Evolutionary conservation across 1,140 invertebrate genomes (phyloP), one percentile per base, ranked within the genome.

Genomic region (Gonioctena quinquepunctata): DNA sequence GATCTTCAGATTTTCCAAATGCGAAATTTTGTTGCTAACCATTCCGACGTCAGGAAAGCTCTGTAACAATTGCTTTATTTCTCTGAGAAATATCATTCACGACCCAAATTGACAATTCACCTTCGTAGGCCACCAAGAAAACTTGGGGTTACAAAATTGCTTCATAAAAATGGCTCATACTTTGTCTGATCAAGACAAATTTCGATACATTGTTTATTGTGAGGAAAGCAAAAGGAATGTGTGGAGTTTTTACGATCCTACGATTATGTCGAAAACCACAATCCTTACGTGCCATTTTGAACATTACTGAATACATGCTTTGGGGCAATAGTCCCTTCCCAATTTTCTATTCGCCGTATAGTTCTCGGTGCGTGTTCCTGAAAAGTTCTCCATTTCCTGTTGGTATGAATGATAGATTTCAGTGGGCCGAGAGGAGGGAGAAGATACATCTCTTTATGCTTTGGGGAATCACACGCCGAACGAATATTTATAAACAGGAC

Each of bases 181-280:
- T 72, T 66, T 56, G 70, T 11, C 67, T 75, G 73, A 75, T 75
- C 73, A 75, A 75, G 73, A 75, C 70, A 75, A 75, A 75, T 75
- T 72, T 67, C 73, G 70, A 75, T 75, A 75, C 73, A 75, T 75
- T 75, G 70, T 75, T 75, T 75, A 75, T 75, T 66, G 70, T 72
- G 70, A 56, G 60, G 62, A 62, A 26, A 66, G 61, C 62, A 52
- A 33, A 54, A 75, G 42, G 61, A 48, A 62, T 52, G 23, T 57
- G 18, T n/a, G n/a, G 49, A 25, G 60, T 60, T 21, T 22, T 33
- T 27, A 69, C 11, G 11, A 18, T 25, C 2, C 16, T 54, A 54
- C 23, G 8, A 42, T 42, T 13, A 25, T 28, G 23, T n/a, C 25
- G 11, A 27, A 18, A 25, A 11, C 22, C 5, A 11, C 13, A 13